Evolutionary conservation across 2,888 invertebrate species (phyloP).

Genomic region (Diaphora mendica): DNA sequence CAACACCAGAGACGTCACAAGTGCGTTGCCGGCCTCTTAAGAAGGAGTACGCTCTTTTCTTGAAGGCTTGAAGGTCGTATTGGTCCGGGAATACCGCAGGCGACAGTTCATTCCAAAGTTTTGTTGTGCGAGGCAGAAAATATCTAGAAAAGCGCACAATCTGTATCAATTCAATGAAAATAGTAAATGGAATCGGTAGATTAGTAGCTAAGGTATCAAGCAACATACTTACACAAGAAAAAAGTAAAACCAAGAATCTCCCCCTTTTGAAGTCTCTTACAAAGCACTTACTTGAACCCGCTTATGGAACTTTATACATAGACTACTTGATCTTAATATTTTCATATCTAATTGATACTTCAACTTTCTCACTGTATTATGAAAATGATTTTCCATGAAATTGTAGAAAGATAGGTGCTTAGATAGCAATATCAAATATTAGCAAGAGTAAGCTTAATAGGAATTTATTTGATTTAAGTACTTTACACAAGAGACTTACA

Average conservation of each 20-base stretch:
- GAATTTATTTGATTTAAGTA: neutral
- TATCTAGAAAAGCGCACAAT: too few species aligned
- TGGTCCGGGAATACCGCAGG: too few species aligned
- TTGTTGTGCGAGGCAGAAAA: too few species aligned
- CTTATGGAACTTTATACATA: neutral
- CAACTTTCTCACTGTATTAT: neutral
- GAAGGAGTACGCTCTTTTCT: too few species aligned
- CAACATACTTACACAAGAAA: neutral
- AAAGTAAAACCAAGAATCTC: too few species aligned
- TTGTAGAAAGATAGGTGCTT: neutral
- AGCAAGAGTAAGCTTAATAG: neutral
- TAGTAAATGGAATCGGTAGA: too few species aligned
- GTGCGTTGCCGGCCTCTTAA: too few species aligned
- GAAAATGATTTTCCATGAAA: neutral
- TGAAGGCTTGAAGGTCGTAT: too few species aligned
- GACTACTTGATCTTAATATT: neutral
- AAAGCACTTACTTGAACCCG: neutral
- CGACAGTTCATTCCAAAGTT: too few species aligned
- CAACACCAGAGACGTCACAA: too few species aligned
- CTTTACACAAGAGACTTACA: neutral
- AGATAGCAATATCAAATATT: neutral
- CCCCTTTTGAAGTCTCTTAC: neutral
- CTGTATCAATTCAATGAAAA: too few species aligned
- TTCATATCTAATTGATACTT: neutral
- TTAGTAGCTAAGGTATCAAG: too few species aligned